Evolutionary conservation across 2,888 invertebrate genomes (phyloP).

Genomic region (Phyllotreta striolata): DNA sequence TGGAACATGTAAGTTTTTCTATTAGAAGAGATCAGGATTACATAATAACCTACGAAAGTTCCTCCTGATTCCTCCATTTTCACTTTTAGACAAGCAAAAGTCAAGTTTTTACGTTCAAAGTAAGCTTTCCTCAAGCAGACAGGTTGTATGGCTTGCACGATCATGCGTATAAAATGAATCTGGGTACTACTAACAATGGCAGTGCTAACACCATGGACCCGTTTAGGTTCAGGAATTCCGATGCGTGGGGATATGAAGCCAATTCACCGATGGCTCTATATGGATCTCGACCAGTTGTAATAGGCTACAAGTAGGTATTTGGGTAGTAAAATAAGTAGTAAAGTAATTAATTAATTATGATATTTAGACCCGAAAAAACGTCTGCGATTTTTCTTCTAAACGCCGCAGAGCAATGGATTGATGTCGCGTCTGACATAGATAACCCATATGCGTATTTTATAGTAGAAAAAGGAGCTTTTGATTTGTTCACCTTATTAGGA

Average conservation of each 20-base stretch:
- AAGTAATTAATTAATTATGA: background rate
- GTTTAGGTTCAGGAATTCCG: conserved; percentile 91
- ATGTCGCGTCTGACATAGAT: conserved; percentile 65
- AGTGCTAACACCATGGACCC: conserved; percentile 72
- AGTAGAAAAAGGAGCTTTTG: conserved; percentile 94
- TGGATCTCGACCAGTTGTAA: conserved; percentile 81
- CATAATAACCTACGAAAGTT: background rate
- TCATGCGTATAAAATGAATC: conserved; percentile 87
- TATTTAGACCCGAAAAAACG: conserved; percentile 29
- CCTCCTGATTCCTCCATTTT: background rate
- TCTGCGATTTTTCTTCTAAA: conserved; percentile 71
- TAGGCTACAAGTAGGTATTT: conserved; percentile 82
- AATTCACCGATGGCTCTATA: conserved; percentile 78
- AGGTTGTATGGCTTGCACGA: conserved; percentile 74
- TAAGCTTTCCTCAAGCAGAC: conserved; percentile 41
- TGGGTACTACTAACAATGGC: conserved; percentile 76
- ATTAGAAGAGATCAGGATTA: background rate
- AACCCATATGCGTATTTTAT: conserved; percentile 81
- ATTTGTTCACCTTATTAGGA: conserved; percentile 89
- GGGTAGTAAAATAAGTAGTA: background rate
- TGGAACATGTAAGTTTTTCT: conserved; percentile 37
- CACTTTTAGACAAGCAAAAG: conserved; percentile 41
- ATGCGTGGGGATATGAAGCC: conserved; percentile 81
- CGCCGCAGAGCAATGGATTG: conserved; percentile 97
- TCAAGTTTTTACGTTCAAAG: conserved; percentile 46